phyloP scores from a whole-genome alignment of 30 jellyfish, hydroid and myxozoan genomes.

The Turritopsis dohrnii region DNA sequence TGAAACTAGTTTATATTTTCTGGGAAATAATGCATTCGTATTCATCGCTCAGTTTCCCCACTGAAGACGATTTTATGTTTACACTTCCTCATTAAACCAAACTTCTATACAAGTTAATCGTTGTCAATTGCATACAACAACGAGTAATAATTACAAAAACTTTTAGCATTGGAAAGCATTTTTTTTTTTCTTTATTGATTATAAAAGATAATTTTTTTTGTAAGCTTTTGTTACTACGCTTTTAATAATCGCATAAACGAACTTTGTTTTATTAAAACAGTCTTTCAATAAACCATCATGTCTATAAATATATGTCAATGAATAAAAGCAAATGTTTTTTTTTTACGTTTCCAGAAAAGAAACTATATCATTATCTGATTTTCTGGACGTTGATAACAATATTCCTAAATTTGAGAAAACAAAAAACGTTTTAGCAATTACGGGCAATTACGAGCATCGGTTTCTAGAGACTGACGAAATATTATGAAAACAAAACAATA shows the following conservation, averaged over 20 bases:
- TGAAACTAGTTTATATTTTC: conserved; percentile 22
- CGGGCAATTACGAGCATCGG: too few species aligned
- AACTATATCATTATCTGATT: too few species aligned
- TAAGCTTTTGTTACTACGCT: neutral
- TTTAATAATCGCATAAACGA: neutral
- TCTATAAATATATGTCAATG: too few species aligned
- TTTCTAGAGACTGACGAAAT: too few species aligned
- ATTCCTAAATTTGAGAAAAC: too few species aligned
- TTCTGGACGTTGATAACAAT: too few species aligned
- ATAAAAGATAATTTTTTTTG: neutral
- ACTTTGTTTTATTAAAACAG: too few species aligned
- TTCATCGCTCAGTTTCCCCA: neutral
- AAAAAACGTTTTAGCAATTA: too few species aligned
- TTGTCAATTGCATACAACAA: neutral
- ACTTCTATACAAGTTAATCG: neutral
- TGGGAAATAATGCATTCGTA: conserved; percentile 1
- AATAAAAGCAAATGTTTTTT: too few species aligned
- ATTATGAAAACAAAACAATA: too few species aligned
- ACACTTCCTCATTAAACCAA: neutral
- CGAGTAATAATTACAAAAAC: neutral
- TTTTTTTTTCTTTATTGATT: neutral
- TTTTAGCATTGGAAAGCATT: neutral
- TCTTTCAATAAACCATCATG: too few species aligned
- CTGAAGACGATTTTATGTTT: neutral
- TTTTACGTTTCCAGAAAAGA: too few species aligned